Base-by-base conservation (phyloP, 2,797 vertebrate species). In the Oryzias sinensis region DNA sequence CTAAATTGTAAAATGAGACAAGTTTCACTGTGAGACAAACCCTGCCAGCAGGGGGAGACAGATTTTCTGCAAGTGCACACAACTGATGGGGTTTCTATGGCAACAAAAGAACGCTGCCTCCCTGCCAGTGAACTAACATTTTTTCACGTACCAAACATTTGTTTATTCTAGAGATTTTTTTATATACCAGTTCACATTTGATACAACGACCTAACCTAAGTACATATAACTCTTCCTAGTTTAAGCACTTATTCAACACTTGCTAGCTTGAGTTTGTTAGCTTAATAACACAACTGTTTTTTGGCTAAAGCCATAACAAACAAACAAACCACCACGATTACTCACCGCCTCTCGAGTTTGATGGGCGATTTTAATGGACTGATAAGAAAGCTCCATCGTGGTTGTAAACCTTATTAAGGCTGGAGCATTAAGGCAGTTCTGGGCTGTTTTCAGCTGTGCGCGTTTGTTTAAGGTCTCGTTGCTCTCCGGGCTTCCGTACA, bases 301-400 rank as follows among this genome's bases (percentile, higher is more conserved):
- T 1, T 16, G 2, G 2, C 1, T 11, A 3, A 49, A 42, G 24
- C 18, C 0, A 16, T 1, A 33, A 8, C 0, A 14, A 49, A 8
- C 0, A 14, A 49, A 24, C 4, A 14, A n/a, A 22, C 15, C 1
- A 2, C 2, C 0, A 1, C 4, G 0, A 0, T 42, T 3, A 81
- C 96, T 94, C 80, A 98, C 96, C 84, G 94, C 93, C 72, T 96
- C 95, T 60, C 93, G 92, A 7, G 88, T 94, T 80, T 93, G 93
- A 46, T 92, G 85, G 1, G 92, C 87, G 4, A 90, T 65, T 85
- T 89, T 95, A 43, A 97, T 88, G 0, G 90, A 83, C 48, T 93
- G 93, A 70, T 92, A 96, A 5, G 91, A 93, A 4, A 95, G 79
- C 29, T 96, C 95, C 96, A 96, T 96, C 25, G 3, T 51, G 16